Evolutionary conservation across 2,797 vertebrate species (phyloP), one percentile per base, ranked within the genome.

Genomic region (Tiaroga cobitis): DNA sequence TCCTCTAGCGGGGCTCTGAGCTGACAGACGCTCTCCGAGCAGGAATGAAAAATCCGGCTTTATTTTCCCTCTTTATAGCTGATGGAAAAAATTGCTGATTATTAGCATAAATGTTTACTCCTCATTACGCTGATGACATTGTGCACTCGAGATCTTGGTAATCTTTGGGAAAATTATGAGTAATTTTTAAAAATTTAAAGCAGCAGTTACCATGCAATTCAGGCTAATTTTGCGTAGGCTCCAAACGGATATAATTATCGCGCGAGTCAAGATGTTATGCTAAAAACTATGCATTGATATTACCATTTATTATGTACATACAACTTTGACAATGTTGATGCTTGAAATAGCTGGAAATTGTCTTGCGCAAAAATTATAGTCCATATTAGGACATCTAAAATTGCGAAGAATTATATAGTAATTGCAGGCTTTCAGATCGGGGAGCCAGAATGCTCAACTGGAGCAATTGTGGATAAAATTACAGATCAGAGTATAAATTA

Each of bases 31-130:
- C 96, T 96, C 94, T 96, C 96, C 94, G 96, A 97, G 98, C 96
- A 97, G 96, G 96, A 98, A 96, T 99, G 97, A 95, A 98, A 97
- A 94, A 96, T 96, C 96, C 97, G 95, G 97, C 97, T 99, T 98
- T 99, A 99, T 98, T 98, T 97, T 96, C 96, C 97, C 97, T 98
- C 97, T 99, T 99, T 99, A 99, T 99, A 99, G 97, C 97, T 97
- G 97, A 97, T 98, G 97, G 94, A 94, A 96, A 97, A 98, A 99
- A 99, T 97, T 97, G 97, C 97, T 97, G 97, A 99, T 99, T 99
- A 99, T 99, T 99, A 99, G 97, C 98, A 99, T 99, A 99, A 99
- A 99, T 99, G 98, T 99, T 99, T 99, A 99, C 98, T 99, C 97
- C 98, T 99, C 98, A 99, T 99, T 99, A 99, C 98, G 97, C 97